Percentiles rank a stretch among this genome's conserved stretches.
phyloP scores from a whole-genome alignment of 2,113 vertebrate species.

The Electrona antarctica region DNA sequence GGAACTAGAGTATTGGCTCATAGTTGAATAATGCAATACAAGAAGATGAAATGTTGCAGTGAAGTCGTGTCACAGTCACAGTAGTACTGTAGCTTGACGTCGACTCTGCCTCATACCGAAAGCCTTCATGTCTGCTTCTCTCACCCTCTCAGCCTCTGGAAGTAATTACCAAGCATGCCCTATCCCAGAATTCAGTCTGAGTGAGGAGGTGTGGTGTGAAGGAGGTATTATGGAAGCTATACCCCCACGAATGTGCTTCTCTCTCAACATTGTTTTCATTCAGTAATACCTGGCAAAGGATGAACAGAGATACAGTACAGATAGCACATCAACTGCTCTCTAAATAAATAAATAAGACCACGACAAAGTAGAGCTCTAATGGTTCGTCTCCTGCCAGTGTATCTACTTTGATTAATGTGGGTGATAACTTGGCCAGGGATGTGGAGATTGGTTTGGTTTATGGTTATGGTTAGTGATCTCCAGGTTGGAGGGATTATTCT shows the following conservation, averaged over 20 bases:
- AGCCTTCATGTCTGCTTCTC: constrained; percentile 53
- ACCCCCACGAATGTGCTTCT: constrained; percentile 44
- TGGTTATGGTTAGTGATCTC: constrained; percentile 4
- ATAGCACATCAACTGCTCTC: not conserved
- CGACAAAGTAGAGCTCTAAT: not conserved
- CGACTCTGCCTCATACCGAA: constrained; percentile 46
- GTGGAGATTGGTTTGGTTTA: no score
- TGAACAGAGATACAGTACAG: constrained; percentile 5
- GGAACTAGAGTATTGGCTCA: no score
- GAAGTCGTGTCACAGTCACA: not conserved
- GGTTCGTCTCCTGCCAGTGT: not conserved
- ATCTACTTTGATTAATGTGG: not conserved
- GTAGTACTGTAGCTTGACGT: constrained; percentile 24
- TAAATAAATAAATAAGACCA: not conserved
- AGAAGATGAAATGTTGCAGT: not conserved
- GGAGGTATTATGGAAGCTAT: constrained; percentile 62
- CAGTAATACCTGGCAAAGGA: constrained; percentile 29
- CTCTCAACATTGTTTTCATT: constrained; percentile 52
- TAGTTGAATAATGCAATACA: not conserved
- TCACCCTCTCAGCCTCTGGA: constrained; percentile 73
- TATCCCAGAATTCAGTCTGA: constrained; percentile 75
- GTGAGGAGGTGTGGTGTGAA: constrained; percentile 73
- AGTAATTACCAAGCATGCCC: constrained; percentile 79
- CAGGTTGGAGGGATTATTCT: no score
- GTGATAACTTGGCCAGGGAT: not conserved